Evolutionary conservation across 2,113 vertebrate species (phyloP).

Genomic region (Chaetops frenatus): DNA sequence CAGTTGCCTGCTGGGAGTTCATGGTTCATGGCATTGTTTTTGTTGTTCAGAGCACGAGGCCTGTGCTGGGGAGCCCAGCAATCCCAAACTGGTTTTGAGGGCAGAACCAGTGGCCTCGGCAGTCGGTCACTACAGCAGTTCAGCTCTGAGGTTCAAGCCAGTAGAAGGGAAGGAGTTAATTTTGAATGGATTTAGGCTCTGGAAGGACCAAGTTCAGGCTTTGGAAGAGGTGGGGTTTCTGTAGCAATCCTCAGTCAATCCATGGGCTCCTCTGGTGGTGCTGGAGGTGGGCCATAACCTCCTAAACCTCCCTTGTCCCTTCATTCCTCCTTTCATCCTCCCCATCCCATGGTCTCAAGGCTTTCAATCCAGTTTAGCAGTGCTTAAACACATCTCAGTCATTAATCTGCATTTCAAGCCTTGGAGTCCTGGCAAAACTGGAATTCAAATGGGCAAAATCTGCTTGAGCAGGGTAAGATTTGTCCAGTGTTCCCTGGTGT

Average conservation of each 20-base stretch:
- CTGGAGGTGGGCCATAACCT: background rate
- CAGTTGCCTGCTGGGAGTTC: background rate
- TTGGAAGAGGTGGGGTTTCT: background rate
- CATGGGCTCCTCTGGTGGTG: background rate
- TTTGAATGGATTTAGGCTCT: background rate
- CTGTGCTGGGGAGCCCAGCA: background rate
- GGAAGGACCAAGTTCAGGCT: background rate
- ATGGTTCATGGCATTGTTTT: accelerated
- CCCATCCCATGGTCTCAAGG: background rate
- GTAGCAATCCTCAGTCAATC: background rate
- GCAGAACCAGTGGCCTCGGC: background rate
- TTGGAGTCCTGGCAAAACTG: slow-evolving; percentile 22
- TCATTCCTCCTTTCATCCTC: background rate
- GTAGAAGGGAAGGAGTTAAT: background rate
- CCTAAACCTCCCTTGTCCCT: background rate
- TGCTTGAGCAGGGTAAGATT: background rate
- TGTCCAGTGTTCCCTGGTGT: background rate
- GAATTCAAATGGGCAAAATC: background rate
- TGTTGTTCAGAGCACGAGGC: background rate
- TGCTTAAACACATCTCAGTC: background rate
- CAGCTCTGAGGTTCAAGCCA: background rate
- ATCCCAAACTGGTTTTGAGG: background rate
- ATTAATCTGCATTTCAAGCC: background rate
- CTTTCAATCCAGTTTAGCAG: background rate
- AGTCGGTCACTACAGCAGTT: accelerated